A percentile compares a stretch with the other conserved stretches of the same genome.
Conservation (phyloP, 2,888 invertebrate genomes). For the Epiblema foenella region DNA sequence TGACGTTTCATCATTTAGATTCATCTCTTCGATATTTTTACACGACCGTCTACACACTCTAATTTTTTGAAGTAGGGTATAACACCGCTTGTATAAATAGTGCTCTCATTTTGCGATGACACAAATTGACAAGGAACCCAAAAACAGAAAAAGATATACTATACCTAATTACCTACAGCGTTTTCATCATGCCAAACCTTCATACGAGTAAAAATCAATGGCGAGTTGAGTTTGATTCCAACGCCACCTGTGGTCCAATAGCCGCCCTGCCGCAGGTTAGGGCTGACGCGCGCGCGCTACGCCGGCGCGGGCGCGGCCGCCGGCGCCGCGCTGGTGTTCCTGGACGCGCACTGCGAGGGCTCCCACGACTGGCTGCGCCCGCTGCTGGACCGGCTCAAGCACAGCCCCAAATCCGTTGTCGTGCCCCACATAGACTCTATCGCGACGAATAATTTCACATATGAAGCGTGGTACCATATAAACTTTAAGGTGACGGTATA, state of each 20-base stretch:
- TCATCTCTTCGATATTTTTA: neutral
- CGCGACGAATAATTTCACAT: constrained; percentile 86
- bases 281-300: constrained; percentile 88
- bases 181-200: too few relatives aligned
- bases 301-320: constrained; percentile 90
- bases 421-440: constrained; percentile 98
- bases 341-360: constrained; percentile 96
- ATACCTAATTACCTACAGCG: neutral
- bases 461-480: constrained; percentile 52
- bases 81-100: neutral
- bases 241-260: constrained; percentile 12
- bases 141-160: too few relatives aligned
- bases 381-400: constrained; percentile 90
- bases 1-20: neutral
- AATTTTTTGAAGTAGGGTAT: neutral
- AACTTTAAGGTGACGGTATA: constrained; percentile 55
- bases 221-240: neutral
- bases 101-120: too few relatives aligned
- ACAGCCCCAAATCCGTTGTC: constrained; percentile 89
- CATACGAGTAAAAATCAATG: neutral
- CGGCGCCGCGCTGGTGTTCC: constrained; percentile 92
- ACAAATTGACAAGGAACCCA: too few relatives aligned
- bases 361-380: constrained; percentile 93
- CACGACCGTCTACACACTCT: neutral
- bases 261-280: constrained; percentile 1